Evolutionary conservation across 2,797 vertebrate genomes (phyloP), one percentile per base, ranked within the genome.

Genomic region (Acropternis orthonyx): DNA sequence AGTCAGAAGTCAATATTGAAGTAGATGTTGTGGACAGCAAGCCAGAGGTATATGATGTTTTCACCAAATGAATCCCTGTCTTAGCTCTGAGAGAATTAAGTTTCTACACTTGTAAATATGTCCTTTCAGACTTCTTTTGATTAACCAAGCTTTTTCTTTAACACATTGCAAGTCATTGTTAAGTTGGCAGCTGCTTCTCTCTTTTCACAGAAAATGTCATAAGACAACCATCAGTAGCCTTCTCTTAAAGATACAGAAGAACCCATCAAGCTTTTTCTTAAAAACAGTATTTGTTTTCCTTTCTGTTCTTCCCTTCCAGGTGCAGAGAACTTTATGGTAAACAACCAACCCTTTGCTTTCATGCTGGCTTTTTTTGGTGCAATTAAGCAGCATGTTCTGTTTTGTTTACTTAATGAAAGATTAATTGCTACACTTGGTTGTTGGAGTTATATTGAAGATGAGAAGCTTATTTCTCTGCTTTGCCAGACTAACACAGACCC

Each of bases 21-120:
- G 98, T 98, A 74, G 98, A 98, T 24, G 97, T 98, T 78, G 97
- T 97, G 5, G 99, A 99, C 95, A 98, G 98, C 84, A 99, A 98
- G 81, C 97, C 98, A 10, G 99, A 99, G 98, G 99, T 99, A 95
- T 13, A 95, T 14, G 88, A 41, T 5, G 9, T 51, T 71, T 49
- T 74, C n/a, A 52, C 43, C 14, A 58, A 59, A 15, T 63, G 68
- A 69, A 54, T 84, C 15, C 5, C 72, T 10, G 2, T 79, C 22
- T 76, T 77, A 21, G 56, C 7, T 80, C 44, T 26, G 39, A 63
- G 27, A 32, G 5, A 84, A 9, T 89, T 58, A 66, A 68, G 23
- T n/a, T 79, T 92, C 30, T 79, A 0, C 85, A 34, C 21, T 65
- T 87, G 46, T 30, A 30, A 80, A 54, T 23, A n/a, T 44, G 18